Percentiles rank a stretch among this genome's conserved stretches.
These are phyloP conservation scores for Musca vetustissima DNA, from an alignment of 1,140 invertebrate species.

Conservation along the genomic window DNA sequence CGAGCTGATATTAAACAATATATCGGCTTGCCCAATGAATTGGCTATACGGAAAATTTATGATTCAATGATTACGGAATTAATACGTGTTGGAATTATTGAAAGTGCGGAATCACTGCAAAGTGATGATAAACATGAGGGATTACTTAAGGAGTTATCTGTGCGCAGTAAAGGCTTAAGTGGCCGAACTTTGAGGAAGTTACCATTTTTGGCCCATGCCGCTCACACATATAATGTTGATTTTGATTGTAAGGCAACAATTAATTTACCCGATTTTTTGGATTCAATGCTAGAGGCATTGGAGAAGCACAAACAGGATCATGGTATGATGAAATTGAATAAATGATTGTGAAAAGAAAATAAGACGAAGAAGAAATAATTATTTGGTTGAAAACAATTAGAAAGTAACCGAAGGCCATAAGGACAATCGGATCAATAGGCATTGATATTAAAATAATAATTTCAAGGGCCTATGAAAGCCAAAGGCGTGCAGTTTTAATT, in stretches of 20 bases:
- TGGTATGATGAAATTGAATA: slow-evolving; percentile 9
- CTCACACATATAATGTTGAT: slow-evolving; percentile 47
- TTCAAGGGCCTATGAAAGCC: too few species aligned
- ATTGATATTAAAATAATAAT: too few species aligned
- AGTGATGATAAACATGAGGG: slow-evolving; percentile 52
- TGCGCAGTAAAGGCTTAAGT: slow-evolving; percentile 73
- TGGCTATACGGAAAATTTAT: slow-evolving; percentile 83
- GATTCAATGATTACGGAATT: slow-evolving; percentile 76
- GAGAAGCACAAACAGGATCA: slow-evolving; percentile 44
- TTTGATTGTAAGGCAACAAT: slow-evolving; percentile 43
- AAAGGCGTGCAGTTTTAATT: too few species aligned
- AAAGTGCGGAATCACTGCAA: slow-evolving; percentile 38
- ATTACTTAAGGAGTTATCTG: slow-evolving; percentile 57
- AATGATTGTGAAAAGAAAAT: background rate
- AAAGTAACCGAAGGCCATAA: too few species aligned
- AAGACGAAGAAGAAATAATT: background rate
- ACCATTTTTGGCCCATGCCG: slow-evolving; percentile 79
- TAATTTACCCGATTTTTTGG: slow-evolving; percentile 45
- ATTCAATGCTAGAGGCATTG: slow-evolving; percentile 46
- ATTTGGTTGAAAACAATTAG: too few species aligned
- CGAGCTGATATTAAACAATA: slow-evolving; percentile 92
- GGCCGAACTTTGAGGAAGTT: slow-evolving; percentile 84
- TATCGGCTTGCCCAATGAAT: slow-evolving; percentile 78
- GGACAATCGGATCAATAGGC: too few species aligned
- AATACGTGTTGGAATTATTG: slow-evolving; percentile 63